Evolutionary conservation across 2,888 invertebrate genomes (phyloP), one percentile per base, ranked within the genome.

Genomic region (Epinotia demarniana): DNA sequence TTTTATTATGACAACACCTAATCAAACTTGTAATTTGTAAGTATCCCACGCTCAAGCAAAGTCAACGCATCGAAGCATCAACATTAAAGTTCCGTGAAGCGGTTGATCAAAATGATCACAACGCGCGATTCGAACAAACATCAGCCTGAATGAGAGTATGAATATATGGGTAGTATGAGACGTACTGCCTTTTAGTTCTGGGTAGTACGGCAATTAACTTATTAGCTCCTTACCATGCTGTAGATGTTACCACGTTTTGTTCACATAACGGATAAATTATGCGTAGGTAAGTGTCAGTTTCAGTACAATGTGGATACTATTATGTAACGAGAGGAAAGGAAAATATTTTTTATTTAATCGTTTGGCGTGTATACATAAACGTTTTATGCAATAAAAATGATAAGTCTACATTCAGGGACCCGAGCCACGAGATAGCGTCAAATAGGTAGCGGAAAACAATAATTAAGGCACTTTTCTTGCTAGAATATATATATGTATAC

Each of bases 181-280:
- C 18, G 18, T 67, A 55, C 53, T 53, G 33, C 53, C 13, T 67
- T 67, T 55, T 18, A 3, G 33, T 18, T 33, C 19, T 67, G 18
- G 3, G 12, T 16, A 6, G 18, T 68, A 55, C 16, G 16, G 49
- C 49, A 63, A 69, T 74, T 74, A 74, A 69, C 68, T 63, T 43
- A 69, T 69, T 73, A 57, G 39, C 55, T 68, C 27, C 12, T 61
- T 69, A 73, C 46, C 16, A 55, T 68, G 55, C 49, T 33, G 62
- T 9, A 61, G 60, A 73, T 46, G 62, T 73, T 68, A 67, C 73
- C 61, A 57, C 68, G 68, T 73, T 72, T 57, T 58, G 39, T 74
- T 74, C 57, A 62, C 57, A 66, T 16, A 58, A 60, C 58, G 58
- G 58, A 49, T 66, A 66, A 64, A 60, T 72, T 33, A 33, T 8